Base-by-base conservation (phyloP, 2,797 vertebrate genomes). In the Pangasius djambal region DNA sequence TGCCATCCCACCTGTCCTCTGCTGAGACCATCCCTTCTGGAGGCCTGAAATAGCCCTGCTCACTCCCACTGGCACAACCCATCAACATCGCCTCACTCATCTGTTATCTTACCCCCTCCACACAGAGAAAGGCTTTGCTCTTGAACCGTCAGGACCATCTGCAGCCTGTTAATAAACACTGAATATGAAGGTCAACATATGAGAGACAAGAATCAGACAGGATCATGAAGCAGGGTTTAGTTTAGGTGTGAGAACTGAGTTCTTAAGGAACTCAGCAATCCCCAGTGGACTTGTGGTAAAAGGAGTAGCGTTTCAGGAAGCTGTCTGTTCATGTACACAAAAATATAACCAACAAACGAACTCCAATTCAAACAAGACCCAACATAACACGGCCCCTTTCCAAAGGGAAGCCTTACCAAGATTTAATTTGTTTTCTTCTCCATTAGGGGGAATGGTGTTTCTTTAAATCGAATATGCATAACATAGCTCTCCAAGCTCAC, bases 41-140 rank as follows among this genome's bases (percentile, higher is more conserved):
- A 65, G 12, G 83, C 89, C 88, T 89, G 65, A 92, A 93, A 92
- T 93, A 93, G 84, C 81, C 52, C n/a, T 34, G 85, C 10, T 85
- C 57, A 86, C 72, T 88, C 86, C 70, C 69, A 63, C 65, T 89
- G 87, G 55, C 74, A 86, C 83, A 63, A 84, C 61, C 59, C 69
- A 16, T 57, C 79, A 86, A 84, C 87, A 89, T 61, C 69, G n/a
- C 81, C 34, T 87, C 86, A 40, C 63, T 88, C 34, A 10, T 82
- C 87, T 87, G 85, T 91, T 90, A 92, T 91, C 92, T 82, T 85
- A 55, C 77, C 87, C 40, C 44, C 57, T 15, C 57, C n/a, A 40
- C 55, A 57, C 25, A 78, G 50, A 87, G 4, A 75, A 67, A 75
- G 85, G 31, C 57, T 57, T 57, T 37, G 81, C 83, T 86, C 72